Base-by-base conservation (phyloP, 2,113 vertebrate genomes). In the Alaudala cheleensis region DNA sequence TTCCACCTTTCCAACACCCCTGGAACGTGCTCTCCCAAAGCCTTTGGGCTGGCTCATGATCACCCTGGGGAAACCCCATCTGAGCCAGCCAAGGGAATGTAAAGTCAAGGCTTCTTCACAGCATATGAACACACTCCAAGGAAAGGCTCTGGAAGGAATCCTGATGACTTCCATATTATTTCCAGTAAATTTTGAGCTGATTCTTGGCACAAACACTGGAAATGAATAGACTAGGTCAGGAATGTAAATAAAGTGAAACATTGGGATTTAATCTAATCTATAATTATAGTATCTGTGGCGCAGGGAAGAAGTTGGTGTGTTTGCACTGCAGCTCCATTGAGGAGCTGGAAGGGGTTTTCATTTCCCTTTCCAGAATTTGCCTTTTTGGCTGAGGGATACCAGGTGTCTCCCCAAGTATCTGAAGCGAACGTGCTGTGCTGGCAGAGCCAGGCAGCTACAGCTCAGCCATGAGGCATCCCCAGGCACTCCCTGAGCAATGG, bases 161-260 rank as follows among this genome's bases (percentile, higher is more conserved):
- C 94, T 97, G 96, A 97, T 97, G 95, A 96, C 92, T 97, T 96
- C 96, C 95, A 93, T 97, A 96, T 93, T 97, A 92, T 96, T 98
- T 97, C 98, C 98, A 97, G 97, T 98, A 98, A 98, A 94, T 93
- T 96, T 96, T 95, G 94, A 86, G 88, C 78, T 97, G 95, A 97
- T 94, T 97, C 95, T 98, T 98, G 97, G 97, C 97, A 97, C 28
- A 45, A 96, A 90, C 91, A 93, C 91, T 95, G 95, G 96, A 97
- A 97, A 97, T 97, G 88, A 97, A 98, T 93, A 97, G 95, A 94
- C 96, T 95, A 96, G 93, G 82, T 79, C 85, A 97, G 96, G 97
- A 98, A 98, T 98, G 97, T 97, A 98, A 98, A 98, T 97, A 98
- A 94, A 97, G 85, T 86, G 93, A 95, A 97, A 95, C 74, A 84